phyloP scores from a whole-genome alignment of 2,113 vertebrate species.

The Microcebus lehilahytsara region DNA sequence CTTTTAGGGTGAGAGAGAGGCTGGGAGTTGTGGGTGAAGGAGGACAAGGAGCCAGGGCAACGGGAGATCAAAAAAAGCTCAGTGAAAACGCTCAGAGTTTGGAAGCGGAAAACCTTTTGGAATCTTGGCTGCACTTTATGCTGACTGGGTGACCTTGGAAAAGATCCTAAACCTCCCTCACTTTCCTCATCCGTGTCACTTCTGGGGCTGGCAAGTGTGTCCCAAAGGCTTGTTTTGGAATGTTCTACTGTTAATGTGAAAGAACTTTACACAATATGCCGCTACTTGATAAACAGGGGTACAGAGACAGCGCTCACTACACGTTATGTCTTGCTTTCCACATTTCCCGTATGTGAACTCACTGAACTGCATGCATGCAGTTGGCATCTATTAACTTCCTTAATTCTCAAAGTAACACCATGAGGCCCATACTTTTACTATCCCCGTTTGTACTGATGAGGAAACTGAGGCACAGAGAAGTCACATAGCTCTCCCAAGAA shows the following conservation, averaged over 20 bases:
- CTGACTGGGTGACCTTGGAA: neutral
- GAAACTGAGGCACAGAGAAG: no score
- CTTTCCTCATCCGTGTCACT: neutral
- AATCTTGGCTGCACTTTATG: neutral
- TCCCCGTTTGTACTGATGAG: neutral
- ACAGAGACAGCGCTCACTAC: fast-evolving
- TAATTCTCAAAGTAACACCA: neutral
- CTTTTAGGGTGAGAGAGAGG: neutral
- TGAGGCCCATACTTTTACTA: neutral
- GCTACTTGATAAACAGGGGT: no score
- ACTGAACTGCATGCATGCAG: no score
- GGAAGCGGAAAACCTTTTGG: neutral
- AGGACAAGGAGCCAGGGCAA: neutral
- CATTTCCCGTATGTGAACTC: neutral
- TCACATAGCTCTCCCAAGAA: no score
- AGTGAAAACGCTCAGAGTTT: neutral
- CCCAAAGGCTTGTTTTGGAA: neutral
- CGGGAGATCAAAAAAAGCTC: neutral
- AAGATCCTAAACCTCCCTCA: neutral
- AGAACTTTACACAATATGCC: no score
- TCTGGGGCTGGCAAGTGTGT: neutral
- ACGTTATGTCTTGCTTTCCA: neutral
- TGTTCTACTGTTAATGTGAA: neutral
- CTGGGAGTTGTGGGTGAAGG: neutral
- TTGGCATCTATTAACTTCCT: neutral